These are phyloP conservation scores for Excalfactoria chinensis DNA, from an alignment of 2,113 vertebrate species.

Conservation along the genomic window DNA sequence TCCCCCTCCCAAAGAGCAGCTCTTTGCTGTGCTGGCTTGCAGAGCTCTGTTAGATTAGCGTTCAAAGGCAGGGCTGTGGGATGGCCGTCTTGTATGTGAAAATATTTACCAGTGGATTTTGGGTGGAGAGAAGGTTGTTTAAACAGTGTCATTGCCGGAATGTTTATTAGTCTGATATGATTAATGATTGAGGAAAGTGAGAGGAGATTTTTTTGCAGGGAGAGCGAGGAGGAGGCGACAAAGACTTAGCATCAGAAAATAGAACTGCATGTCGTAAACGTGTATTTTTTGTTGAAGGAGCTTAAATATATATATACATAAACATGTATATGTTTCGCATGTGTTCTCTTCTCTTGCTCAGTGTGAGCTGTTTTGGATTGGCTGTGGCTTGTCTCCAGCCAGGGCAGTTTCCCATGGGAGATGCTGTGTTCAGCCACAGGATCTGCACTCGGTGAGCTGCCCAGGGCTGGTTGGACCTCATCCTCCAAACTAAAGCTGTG, in stretches of 20 bases:
- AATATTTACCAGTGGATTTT: slow-evolving; percentile 35
- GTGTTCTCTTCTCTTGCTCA: accelerated
- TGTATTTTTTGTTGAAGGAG: background rate
- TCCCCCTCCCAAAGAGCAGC: slow-evolving; percentile 1
- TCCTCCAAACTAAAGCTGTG: slow-evolving; percentile 3
- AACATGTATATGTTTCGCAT: background rate
- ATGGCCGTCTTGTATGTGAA: background rate
- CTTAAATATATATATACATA: background rate
- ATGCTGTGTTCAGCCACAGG: background rate
- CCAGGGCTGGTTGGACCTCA: background rate
- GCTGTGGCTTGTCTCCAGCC: background rate
- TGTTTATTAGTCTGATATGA: slow-evolving; percentile 47
- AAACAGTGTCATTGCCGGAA: slow-evolving; percentile 3
- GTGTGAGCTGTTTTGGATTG: background rate
- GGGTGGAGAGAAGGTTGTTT: slow-evolving; percentile 20
- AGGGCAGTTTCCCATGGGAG: background rate
- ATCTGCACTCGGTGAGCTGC: background rate
- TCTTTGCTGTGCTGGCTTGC: background rate
- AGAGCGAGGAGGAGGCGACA: accelerated
- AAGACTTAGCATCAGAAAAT: background rate
- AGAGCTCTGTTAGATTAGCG: background rate
- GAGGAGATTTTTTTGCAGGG: accelerated
- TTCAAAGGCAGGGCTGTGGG: slow-evolving; percentile 1
- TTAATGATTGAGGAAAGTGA: slow-evolving; percentile 16
- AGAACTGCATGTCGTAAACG: background rate